These are phyloP conservation scores for Tympanoctomys barrerae DNA, from an alignment of 2,797 vertebrate genomes.

Conservation along the genomic window DNA sequence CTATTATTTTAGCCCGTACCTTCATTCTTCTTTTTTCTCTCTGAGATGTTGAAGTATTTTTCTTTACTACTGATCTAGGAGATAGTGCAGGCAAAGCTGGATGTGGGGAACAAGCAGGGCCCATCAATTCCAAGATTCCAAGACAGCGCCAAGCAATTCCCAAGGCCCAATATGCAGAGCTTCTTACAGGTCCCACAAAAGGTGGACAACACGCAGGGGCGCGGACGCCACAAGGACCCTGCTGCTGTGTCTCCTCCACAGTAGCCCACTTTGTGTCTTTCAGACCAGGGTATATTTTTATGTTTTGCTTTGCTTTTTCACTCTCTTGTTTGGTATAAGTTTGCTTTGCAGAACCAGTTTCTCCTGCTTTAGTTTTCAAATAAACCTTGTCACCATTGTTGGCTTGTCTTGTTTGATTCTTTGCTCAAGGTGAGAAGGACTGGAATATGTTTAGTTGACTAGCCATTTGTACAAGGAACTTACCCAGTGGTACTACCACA, in stretches of 20 bases:
- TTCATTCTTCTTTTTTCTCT: neutral
- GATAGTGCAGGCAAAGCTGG: neutral
- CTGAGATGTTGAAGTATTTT: constrained; percentile 37
- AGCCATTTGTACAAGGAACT: neutral
- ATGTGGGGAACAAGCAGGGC: neutral
- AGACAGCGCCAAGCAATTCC: neutral
- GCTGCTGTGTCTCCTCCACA: neutral
- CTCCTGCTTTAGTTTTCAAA: neutral
- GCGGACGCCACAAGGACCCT: neutral
- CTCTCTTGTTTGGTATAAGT: neutral
- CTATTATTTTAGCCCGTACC: neutral
- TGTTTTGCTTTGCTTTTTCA: neutral
- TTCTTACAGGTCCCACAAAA: neutral
- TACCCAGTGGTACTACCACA: neutral
- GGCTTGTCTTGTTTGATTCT: neutral
- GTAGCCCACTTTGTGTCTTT: neutral
- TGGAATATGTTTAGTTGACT: neutral
- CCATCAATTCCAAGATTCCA: neutral
- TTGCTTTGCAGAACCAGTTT: neutral
- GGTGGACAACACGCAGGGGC: neutral
- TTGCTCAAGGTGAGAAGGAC: neutral
- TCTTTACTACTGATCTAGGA: neutral
- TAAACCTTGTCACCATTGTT: neutral
- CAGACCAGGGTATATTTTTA: neutral
- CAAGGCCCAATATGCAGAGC: neutral